Evolutionary conservation across 2,113 vertebrate species (phyloP), one percentile per base, ranked within the genome.

Genomic region (Garra rufa): DNA sequence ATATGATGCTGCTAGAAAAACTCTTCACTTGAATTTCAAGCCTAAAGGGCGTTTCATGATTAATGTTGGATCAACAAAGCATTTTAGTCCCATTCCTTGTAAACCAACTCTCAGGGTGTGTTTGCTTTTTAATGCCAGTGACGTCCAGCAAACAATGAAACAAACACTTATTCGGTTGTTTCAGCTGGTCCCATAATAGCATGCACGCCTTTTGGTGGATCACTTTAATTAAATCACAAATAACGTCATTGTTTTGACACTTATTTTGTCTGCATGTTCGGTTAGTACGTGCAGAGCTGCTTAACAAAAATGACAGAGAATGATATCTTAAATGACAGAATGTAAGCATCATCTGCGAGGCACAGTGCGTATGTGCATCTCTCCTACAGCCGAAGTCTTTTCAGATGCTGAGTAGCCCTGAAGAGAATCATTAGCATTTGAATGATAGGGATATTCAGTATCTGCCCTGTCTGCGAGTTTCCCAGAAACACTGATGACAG

Each of bases 401-500:
- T 81, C 59, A 81, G 78, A 67, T 81, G 57, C 61, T 50, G 43
- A 50, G 19, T 48, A 81, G 78, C 44, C 46, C 28, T 63, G 15
- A 67, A 67, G 24, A 61, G n/a, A 19, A 24, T 0, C 8, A 78
- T 78, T 78, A 80, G 59, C 57, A 48, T 67, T 44, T 83, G 41
- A 83, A 75, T 63, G 81, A 44, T 50, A 24, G 28, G 34, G 74
- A 63, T 26, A 76, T 67, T 83, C 55, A 77, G 57, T 41, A 28
- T 52, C 30, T 59, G 57, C 76, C 82, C 24, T 30, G 34, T 57
- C 41, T 65, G n/a, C 2, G 3, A 52, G 10, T 82, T 82, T 82
- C 63, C 65, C 65, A 82, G 80, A 82, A 52, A 55, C 44, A 50
- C 80, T 70, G 46, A 52, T 52, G 80, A 9, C 30, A n/a, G 52